Base-by-base conservation (phyloP, 2,888 invertebrate genomes). In the Alcis repandata region DNA sequence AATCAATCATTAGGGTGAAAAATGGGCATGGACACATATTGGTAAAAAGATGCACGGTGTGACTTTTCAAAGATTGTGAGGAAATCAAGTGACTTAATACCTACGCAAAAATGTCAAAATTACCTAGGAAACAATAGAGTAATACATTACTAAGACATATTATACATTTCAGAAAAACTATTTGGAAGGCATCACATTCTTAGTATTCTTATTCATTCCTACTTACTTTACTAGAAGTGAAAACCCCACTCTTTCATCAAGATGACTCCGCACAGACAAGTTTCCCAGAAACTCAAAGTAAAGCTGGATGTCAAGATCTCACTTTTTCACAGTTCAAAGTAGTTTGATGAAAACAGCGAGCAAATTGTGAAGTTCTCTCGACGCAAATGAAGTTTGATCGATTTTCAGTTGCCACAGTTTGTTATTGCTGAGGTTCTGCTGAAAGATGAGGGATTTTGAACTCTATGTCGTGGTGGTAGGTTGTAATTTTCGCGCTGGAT, bases 341-440 rank as follows among this genome's bases (percentile, higher is more conserved):
- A 54, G 48, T 59, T 54, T 1, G 27, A 59, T 36, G 58, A 22
- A 51, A 53, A 46, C 63, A 40, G 36, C 7, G 27, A 17, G 22
- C 52, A 54, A 65, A 13, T 8, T 17, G 45, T 51, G 64, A 64
- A 40, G 58, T 27, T 10, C n/a, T 53, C 56, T 27, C 46, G n/a
- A 66, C 60, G 49, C 60, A 40, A 60, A 67, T 64, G 57, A 62
- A 67, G 70, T 71, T 68, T 64, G 70, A 71, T 71, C 70, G 68
- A 71, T 71, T 67, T 67, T 46, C 62, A 58, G 70, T 71, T 64
- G 63, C 66, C 17, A 61, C 17, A 32, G 46, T 49, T 59, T 53
- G 63, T 63, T 64, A 59, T 56, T 41, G 20, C 60, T 62, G 3
- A 33, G 38, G 27, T 45, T 60, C 2, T 46, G 11, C 51, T 3